These are phyloP conservation scores for Chrysocyon brachyurus DNA, from an alignment of 2,797 vertebrate genomes.

Conservation along the genomic window DNA sequence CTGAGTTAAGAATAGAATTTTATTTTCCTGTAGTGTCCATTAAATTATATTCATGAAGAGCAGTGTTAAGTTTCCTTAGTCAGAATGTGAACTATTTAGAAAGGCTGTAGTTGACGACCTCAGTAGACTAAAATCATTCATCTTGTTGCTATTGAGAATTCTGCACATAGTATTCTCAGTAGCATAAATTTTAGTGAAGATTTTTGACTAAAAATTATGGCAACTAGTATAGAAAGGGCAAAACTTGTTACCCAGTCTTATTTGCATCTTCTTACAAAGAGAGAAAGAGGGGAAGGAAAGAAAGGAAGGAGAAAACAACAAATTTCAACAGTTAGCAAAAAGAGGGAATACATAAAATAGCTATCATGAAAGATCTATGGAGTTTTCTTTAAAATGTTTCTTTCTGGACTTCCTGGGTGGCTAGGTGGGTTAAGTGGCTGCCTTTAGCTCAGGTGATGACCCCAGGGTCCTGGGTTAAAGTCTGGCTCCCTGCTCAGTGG, in stretches of 20 bases:
- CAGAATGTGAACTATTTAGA: background rate
- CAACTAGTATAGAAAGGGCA: background rate
- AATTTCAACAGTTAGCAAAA: background rate
- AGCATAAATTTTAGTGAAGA: background rate
- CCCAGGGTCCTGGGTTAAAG: no score
- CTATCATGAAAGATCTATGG: background rate
- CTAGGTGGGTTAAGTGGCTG: background rate
- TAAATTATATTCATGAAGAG: background rate
- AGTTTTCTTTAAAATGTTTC: background rate
- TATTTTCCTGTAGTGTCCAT: background rate
- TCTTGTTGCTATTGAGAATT: slow-evolving; percentile 10
- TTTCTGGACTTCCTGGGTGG: background rate
- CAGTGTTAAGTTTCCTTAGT: background rate
- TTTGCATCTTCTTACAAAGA: background rate
- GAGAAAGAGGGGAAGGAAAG: background rate
- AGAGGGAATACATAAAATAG: background rate
- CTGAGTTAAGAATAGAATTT: slow-evolving; percentile 26
- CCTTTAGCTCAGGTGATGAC: background rate
- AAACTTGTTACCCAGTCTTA: background rate
- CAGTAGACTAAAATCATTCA: background rate
- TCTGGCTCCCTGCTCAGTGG: background rate
- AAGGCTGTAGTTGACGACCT: background rate
- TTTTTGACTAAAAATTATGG: background rate
- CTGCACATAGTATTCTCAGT: background rate
- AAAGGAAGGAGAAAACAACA: background rate